Base-by-base conservation (phyloP, 2,113 vertebrate genomes). In the Apodemus speciosus region DNA sequence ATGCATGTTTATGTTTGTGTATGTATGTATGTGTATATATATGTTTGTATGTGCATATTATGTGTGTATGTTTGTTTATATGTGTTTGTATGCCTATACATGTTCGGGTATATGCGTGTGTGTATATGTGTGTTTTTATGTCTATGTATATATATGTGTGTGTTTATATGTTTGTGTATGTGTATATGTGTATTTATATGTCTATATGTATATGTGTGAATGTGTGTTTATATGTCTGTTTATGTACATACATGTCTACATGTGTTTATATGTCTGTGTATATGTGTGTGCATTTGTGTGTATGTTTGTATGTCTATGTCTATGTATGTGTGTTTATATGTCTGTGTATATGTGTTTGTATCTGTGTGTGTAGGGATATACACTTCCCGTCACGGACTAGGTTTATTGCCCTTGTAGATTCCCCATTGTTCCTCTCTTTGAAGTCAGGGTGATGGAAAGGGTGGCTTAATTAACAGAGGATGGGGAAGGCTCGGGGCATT, bases 331-430 rank as follows among this genome's bases (percentile, higher is more conserved):
- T 16, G 14, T 56, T 56, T 56, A 13, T 53, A 53, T 53, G 53
- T 56, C 53, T 56, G 53, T 56, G 56, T 56, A 56, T 56, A 16
- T 56, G 56, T 20, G 18, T 53, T 0, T 56, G 9, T 23, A 10
- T 1, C 0, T 9, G 8, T 66, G 18, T 21, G 16, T 43, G 35
- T 79, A 66, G 73, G 85, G 92, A 38, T 80, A 38, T 25, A 8
- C 49, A 71, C 68, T 88, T 79, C 73, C 64, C 76, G 93, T 90
- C 18, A 15, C 0, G 23, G 86, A 11, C 64, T 30, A 1, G 20
- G 88, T 95, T 96, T 95, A 96, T 80, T 80, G 92, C 68, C 75
- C 92, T 95, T 94, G 92, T 92, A 92, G 95, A 94, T 92, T 92
- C 72, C 71, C 72, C 38, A 56, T 89, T 64, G 32, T 27, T 72